Conservation (phyloP, 1,140 invertebrate genomes). For the Leptinotarsa texana region DNA sequence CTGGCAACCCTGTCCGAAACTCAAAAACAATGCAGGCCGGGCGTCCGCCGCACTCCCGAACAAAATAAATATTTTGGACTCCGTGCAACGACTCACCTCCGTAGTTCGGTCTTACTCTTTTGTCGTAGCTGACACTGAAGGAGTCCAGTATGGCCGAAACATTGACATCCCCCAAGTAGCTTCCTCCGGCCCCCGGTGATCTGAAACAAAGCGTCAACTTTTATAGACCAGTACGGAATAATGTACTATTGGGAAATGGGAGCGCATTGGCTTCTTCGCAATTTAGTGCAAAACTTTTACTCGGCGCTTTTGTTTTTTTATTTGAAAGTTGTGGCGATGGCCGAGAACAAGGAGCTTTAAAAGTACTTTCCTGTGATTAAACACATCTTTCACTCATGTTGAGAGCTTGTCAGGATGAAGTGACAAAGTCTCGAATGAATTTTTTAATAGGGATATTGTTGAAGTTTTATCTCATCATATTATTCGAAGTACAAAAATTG, state of each 20-base stretch:
- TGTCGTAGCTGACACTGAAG: conserved; percentile 93
- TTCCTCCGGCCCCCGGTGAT: conserved; percentile 64
- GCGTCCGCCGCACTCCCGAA: conserved; percentile 38
- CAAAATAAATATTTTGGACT: neutral
- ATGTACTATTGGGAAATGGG: neutral
- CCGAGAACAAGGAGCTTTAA: neutral
- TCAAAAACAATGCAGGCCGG: conserved; percentile 27
- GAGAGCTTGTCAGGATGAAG: neutral
- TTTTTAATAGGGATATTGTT: neutral
- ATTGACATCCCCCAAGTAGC: conserved; percentile 85
- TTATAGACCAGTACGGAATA: neutral
- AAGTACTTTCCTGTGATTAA: neutral
- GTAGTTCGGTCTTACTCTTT: conserved; percentile 96
- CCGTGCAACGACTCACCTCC: conserved; percentile 76
- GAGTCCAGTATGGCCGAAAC: conserved; percentile 92
- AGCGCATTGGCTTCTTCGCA: neutral
- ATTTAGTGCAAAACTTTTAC: conserved; percentile 1
- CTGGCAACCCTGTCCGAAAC: neutral
- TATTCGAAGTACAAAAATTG: too few relatives aligned
- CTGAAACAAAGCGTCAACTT: conserved; percentile 36
- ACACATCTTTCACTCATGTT: neutral
- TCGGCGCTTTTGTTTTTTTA: neutral
- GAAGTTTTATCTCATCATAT: too few relatives aligned
- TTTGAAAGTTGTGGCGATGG: neutral
- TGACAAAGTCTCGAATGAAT: neutral